These are phyloP conservation scores for Coenonympha glycerion DNA, from an alignment of 2,888 invertebrate genomes.

Conservation along the genomic window DNA sequence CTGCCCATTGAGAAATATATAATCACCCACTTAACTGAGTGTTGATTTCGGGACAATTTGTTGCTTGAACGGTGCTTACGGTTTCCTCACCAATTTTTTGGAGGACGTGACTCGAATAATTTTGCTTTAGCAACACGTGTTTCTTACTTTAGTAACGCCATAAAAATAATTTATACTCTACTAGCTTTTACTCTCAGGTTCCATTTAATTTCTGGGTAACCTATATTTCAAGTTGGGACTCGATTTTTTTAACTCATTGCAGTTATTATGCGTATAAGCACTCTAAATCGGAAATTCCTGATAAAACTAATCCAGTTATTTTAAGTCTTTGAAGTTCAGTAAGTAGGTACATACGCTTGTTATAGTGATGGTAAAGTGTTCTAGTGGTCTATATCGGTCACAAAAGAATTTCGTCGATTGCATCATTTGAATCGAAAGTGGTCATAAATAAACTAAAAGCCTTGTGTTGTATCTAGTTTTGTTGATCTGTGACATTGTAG, in stretches of 20 bases:
- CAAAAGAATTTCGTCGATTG: slow-evolving; percentile 51
- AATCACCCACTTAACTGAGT: slow-evolving; percentile 22
- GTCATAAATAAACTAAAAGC: slow-evolving; percentile 68
- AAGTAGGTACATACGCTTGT: too few species aligned
- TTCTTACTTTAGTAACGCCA: slow-evolving; percentile 40
- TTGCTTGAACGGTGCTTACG: slow-evolving; percentile 44
- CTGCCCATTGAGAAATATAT: slow-evolving; percentile 4
- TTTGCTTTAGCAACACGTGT: slow-evolving; percentile 45
- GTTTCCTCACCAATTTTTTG: slow-evolving; percentile 35
- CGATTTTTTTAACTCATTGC: background rate
- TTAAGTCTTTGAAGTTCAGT: too few species aligned
- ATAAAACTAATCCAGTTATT: too few species aligned
- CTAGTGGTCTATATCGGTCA: slow-evolving; percentile 26
- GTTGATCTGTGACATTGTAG: slow-evolving; percentile 64
- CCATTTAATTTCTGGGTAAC: background rate
- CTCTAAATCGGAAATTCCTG: too few species aligned
- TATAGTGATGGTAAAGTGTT: too few species aligned
- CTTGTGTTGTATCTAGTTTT: slow-evolving; percentile 54
- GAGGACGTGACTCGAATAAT: slow-evolving; percentile 53
- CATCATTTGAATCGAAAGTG: slow-evolving; percentile 69
- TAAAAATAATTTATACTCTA: slow-evolving; percentile 39
- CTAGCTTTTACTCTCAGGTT: background rate
- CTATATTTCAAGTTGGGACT: background rate
- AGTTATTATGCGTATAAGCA: too few species aligned
- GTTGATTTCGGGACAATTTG: slow-evolving; percentile 43